phyloP scores from a whole-genome alignment of 2,888 invertebrate genomes.

The Mesoligia furuncula region DNA sequence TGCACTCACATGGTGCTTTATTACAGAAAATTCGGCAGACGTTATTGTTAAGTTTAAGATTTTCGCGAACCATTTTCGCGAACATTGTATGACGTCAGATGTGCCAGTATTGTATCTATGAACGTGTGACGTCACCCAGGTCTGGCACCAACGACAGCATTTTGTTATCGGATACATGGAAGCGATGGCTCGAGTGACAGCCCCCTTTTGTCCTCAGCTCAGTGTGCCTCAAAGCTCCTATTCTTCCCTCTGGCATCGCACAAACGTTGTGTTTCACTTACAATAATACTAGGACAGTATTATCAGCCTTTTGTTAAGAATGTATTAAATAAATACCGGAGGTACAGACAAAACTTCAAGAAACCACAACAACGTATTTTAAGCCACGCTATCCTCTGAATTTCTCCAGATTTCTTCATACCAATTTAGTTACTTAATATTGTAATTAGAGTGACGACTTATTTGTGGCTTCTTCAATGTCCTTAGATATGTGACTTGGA shows the following conservation, averaged over 20 bases:
- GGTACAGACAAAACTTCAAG: slow-evolving; percentile 34
- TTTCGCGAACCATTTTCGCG: slow-evolving; percentile 51
- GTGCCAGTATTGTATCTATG: slow-evolving; percentile 66
- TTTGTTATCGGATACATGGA: slow-evolving; percentile 75
- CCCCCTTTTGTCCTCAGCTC: slow-evolving; percentile 68
- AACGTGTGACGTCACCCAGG: slow-evolving; percentile 67
- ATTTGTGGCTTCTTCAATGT: slow-evolving; percentile 31
- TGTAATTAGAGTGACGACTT: slow-evolving; percentile 53
- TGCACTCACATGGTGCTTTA: slow-evolving; percentile 67
- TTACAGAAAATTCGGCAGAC: slow-evolving; percentile 65
- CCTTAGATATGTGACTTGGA: slow-evolving; percentile 31
- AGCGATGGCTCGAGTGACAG: slow-evolving; percentile 67
- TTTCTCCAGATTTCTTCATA: slow-evolving; percentile 26
- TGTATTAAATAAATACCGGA: slow-evolving; percentile 38
- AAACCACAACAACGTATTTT: slow-evolving; percentile 42
- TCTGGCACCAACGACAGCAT: slow-evolving; percentile 66
- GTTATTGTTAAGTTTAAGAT: slow-evolving; percentile 40
- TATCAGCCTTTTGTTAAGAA: slow-evolving; percentile 44
- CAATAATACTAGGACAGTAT: slow-evolving; percentile 63
- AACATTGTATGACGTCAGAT: slow-evolving; percentile 61
- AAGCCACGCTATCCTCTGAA: slow-evolving; percentile 25
- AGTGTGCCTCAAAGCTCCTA: slow-evolving; percentile 69
- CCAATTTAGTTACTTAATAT: slow-evolving; percentile 41
- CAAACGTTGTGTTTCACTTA: slow-evolving; percentile 61
- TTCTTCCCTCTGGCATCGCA: slow-evolving; percentile 67